Evolutionary conservation across 2,888 invertebrate species (phyloP), one percentile per base, ranked within the genome.

Genomic region (Agonopterix arenella): DNA sequence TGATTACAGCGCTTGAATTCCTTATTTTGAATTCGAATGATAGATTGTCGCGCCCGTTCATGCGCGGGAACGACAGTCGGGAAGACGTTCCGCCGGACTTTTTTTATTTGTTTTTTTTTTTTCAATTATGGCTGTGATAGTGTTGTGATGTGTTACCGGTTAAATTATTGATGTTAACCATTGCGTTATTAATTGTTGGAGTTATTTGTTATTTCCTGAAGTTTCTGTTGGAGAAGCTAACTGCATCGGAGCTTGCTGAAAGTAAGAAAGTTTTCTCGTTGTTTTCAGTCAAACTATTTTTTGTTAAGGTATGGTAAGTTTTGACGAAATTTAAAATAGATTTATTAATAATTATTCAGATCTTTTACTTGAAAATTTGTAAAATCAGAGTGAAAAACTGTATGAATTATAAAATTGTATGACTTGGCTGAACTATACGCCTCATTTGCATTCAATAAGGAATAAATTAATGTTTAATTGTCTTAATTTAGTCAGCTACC

Each of bases 81-180:
- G 81, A 84, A 77, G 66, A 66, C 70, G 65, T 68, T 55, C 53
- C 50, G 57, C 43, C 47, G 45, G 51, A 28, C 63, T 58, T 56
- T 36, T 50, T 57, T 57, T 59, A 61, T 56, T 28, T 42, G 57
- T 50, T 55, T 59, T 59, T 54, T 59, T 54, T 65, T 66, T 66
- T 60, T 58, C 62, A 49, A 45, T 51, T 46, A 62, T 68, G 71
- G 66, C 65, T 64, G 73, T 75, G 73, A 57, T 53, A 70, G 79
- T 81, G 79, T 68, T 69, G 84, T 84, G 83, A 76, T 80, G 85
- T 84, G 84, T 70, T 62, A 47, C 48, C 45, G 44, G 54, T 60
- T 60, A 42, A 48, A 58, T 63, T 67, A 66, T 82, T 73, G 64
- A 85, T 86, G 84, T 73, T 86, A 62, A 72, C 68, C 48, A 73